phyloP scores from a whole-genome alignment of 2,888 invertebrate species.

The Nemotelus pantherinus region DNA sequence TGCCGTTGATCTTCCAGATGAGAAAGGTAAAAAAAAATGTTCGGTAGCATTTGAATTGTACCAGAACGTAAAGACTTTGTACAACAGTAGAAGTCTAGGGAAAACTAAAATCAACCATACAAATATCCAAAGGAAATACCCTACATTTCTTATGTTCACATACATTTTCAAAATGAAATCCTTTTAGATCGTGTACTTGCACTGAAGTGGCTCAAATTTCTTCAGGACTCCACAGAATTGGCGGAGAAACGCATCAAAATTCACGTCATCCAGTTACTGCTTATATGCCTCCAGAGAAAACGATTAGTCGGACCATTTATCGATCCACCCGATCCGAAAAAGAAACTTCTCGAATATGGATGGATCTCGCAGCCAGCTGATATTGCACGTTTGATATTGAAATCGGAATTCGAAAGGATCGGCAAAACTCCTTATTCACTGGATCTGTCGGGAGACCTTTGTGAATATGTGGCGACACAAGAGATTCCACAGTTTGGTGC shows the following conservation, averaged over 20 bases:
- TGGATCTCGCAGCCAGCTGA: constrained; percentile 56
- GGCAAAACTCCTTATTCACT: constrained; percentile 58
- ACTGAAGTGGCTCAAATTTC: constrained; percentile 52
- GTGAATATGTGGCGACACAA: constrained; percentile 65
- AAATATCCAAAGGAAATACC: too few species aligned
- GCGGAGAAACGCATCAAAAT: constrained; percentile 35
- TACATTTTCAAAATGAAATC: background rate
- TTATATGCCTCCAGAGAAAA: constrained; percentile 64
- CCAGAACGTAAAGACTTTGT: too few species aligned
- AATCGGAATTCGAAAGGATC: constrained; percentile 55
- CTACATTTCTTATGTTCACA: too few species aligned
- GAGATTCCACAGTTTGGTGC: constrained; percentile 66
- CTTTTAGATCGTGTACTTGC: constrained; percentile 50
- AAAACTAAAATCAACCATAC: too few species aligned
- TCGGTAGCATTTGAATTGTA: too few species aligned
- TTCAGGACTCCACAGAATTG: constrained; percentile 43
- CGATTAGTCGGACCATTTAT: constrained; percentile 63
- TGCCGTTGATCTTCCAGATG: constrained; percentile 46
- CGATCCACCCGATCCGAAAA: constrained; percentile 59
- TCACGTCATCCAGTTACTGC: constrained; percentile 64
- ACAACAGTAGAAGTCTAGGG: too few species aligned
- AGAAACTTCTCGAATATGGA: constrained; percentile 52
- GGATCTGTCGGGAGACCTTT: constrained; percentile 63
- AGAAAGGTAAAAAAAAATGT: constrained; percentile 30
- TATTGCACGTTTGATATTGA: constrained; percentile 60